Base-by-base conservation (phyloP, 37 sponge, comb jelly and placozoan species). In the Chondrosia reniformis region DNA sequence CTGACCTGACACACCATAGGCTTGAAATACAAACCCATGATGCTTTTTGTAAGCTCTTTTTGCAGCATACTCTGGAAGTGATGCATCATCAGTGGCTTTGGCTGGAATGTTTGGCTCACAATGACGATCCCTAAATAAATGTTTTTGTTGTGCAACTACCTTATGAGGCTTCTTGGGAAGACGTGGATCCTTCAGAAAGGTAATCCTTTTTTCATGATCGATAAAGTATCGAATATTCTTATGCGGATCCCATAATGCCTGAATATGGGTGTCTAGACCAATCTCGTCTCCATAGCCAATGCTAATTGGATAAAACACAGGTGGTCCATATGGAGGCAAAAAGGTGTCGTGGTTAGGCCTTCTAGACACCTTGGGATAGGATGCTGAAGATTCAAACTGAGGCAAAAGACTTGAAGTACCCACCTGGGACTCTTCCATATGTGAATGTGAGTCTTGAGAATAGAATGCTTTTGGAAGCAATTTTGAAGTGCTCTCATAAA, bases 261-360 rank as follows among this genome's bases (percentile, higher is more conserved):
- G 87, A 31, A 75, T 44, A 25, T 77, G 64, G 8, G 72, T 32
- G 17, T 80, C 44, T 46, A 87, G 61, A 10, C 85, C 92, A 33
- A 87, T 79, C 30, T 87, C 92, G 7, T 33, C 49, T 0, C 92
- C 92, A 46, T 76, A 87, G 34, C 92, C 88, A 10, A 91, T 55
- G 32, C 81, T 87, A n/a, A 84, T 21, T 7, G 84, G 84, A 33
- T 10, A 61, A 24, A 31, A 43, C 31, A 80, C 59, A 24, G 87
- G 81, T 28, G 77, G 44, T 1, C 91, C 91, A 65, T 86, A 80
- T 24, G 91, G 91, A 1, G 91, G 91, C 8, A 74, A 75, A 55
- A 86, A 91, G 1, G 63, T 75, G 55, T 75, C 83, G 0, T 32
- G 43, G 31, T 13, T 33, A 10, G 38, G 45, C 10, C 64, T 61